Percentiles rank a stretch among this genome's conserved stretches.
Conservation (phyloP, 2,797 vertebrate genomes). For the Siniperca obscura region DNA sequence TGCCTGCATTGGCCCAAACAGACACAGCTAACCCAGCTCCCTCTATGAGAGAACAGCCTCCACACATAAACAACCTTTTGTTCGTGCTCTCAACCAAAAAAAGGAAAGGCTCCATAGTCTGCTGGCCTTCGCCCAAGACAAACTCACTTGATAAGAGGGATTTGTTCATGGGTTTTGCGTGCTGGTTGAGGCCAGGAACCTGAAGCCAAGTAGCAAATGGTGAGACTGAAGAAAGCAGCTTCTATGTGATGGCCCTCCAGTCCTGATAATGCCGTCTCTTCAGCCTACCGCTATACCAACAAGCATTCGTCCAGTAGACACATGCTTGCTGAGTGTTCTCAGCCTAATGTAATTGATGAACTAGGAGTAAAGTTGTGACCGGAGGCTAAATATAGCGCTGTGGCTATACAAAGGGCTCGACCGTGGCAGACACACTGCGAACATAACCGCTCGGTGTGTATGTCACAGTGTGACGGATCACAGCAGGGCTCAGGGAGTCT, state of each 20-base stretch:
- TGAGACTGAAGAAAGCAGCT: slow-evolving; percentile 44
- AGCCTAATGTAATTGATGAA: slow-evolving; percentile 46
- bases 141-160: slow-evolving; percentile 88
- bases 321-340: slow-evolving; percentile 27
- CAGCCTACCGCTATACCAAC: slow-evolving; percentile 10
- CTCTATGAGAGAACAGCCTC: slow-evolving; percentile 50
- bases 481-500: slow-evolving; percentile 34
- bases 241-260: slow-evolving; percentile 39
- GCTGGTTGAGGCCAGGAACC: slow-evolving; percentile 49
- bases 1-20: slow-evolving; percentile 81
- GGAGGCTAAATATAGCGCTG: slow-evolving; percentile 58
- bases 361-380: slow-evolving; percentile 44
- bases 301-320: slow-evolving; percentile 13
- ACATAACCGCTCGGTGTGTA: slow-evolving; percentile 24
- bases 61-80: slow-evolving; percentile 86
- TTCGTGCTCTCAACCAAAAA: slow-evolving; percentile 75
- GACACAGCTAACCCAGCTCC: slow-evolving; percentile 54
- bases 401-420: slow-evolving; percentile 44
- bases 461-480: slow-evolving; percentile 46
- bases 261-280: slow-evolving; percentile 38
- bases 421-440: slow-evolving; percentile 40
- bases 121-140: slow-evolving; percentile 87
- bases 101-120: slow-evolving; percentile 81
- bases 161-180: slow-evolving; percentile 79
- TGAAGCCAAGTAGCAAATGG: slow-evolving; percentile 42